phyloP scores from a whole-genome alignment of 2,113 vertebrate species.

The Cnemophilus loriae region DNA sequence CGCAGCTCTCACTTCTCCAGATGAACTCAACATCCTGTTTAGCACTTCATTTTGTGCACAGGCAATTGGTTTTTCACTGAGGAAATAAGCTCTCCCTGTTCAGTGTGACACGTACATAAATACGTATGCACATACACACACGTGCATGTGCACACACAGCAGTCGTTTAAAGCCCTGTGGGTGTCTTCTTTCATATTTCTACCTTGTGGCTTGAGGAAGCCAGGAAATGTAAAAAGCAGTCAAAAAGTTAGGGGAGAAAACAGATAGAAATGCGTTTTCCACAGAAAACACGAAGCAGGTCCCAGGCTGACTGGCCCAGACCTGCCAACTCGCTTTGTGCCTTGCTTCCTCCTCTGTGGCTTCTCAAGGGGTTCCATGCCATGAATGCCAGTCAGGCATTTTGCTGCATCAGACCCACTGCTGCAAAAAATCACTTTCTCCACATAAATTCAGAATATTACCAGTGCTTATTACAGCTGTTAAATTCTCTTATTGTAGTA shows the following conservation, averaged over 20 bases:
- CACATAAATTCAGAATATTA: background rate
- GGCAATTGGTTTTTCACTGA: slow-evolving; percentile 9
- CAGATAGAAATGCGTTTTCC: slow-evolving; percentile 9
- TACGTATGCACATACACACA: background rate
- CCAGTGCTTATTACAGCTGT: background rate
- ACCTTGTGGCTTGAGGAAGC: slow-evolving; percentile 5
- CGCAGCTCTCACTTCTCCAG: background rate
- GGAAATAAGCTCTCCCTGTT: slow-evolving; percentile 32
- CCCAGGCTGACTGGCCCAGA: background rate
- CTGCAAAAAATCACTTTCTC: background rate
- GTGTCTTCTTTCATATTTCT: slow-evolving; percentile 48
- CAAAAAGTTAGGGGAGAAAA: background rate
- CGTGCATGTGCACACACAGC: background rate
- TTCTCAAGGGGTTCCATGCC: background rate
- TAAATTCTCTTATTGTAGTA: background rate
- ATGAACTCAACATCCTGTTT: slow-evolving; percentile 34
- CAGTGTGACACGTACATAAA: background rate
- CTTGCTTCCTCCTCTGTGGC: background rate
- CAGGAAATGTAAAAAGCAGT: slow-evolving; percentile 55
- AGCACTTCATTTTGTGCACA: slow-evolving; percentile 37
- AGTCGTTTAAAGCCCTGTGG: background rate
- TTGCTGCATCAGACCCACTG: background rate
- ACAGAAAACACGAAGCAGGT: background rate
- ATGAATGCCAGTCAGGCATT: background rate
- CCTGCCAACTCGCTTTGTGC: background rate